Base-by-base conservation (phyloP, 2,113 vertebrate species). In the Oreochromis spilurus region DNA sequence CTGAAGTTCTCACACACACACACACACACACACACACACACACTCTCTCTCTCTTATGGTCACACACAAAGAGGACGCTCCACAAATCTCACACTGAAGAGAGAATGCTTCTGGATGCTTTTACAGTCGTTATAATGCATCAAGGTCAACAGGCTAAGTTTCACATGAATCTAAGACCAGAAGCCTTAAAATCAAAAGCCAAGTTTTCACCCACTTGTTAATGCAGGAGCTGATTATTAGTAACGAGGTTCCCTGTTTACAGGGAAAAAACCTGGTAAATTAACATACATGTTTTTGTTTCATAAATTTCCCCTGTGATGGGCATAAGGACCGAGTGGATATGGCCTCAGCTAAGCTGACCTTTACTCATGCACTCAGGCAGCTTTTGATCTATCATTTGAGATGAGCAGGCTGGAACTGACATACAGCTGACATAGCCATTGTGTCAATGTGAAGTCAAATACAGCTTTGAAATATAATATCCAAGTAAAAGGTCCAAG, bases 201-300 rank as follows among this genome's bases (percentile, higher is more conserved):
- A 84, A 85, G 84, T 91, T 90, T 70, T 82, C 36, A 6, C 9
- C 57, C 75, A 7, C 11, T 60, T 82, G 87, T 82, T 88, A 93
- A 83, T 79, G 86, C 31, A 84, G 78, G 34, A 88, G 90, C 67
- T 3, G 26, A 81, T 92, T 93, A 93, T 91, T 92, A 89, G 62
- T 21, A 54, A 62, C 3, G 6, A 36, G 60, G 78, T 81, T 88
- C 84, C 67, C 53, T 31, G 4, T 77, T 50, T 34, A 11, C 45
- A 34, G 13, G 57, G 29, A 82, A 87, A 82, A 84, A 79, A 78
- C n/a, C 57, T 50, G 2, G 31, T 13, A 52, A 77, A 84, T 67
- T 72, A 89, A 90, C 8, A 77, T 31, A 48, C 81, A 94, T 92
- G 93, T 24, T 43, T 26, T 43, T 43, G n/a, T 70, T 43, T 43